phyloP scores from a whole-genome alignment of 2,797 vertebrate species.

The Arrhamphus sclerolepis region DNA sequence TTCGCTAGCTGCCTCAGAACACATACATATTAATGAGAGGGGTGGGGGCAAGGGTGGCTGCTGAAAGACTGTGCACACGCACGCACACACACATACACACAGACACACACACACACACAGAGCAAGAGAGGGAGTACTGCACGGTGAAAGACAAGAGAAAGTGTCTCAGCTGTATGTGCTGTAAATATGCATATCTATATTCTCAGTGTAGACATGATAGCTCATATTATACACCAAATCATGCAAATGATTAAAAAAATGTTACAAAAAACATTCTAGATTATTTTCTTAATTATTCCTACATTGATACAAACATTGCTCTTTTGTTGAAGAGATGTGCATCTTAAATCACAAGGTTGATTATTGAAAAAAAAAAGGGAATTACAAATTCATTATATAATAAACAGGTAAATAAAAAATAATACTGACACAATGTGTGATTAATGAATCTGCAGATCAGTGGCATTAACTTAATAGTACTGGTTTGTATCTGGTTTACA shows the following conservation, averaged over 20 bases:
- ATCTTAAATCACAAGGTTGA: conserved; percentile 34
- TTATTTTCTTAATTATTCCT: conserved; percentile 67
- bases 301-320: conserved; percentile 36
- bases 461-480: background rate
- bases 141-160: conserved; percentile 61
- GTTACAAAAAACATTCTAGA: conserved; percentile 39
- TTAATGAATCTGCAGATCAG: conserved; percentile 17
- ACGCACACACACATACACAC: conserved; percentile 55
- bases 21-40: conserved; percentile 94
- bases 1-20: conserved; percentile 86
- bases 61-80: conserved; percentile 72
- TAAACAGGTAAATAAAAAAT: conserved; percentile 18
- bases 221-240: conserved; percentile 68
- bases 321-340: conserved; percentile 40
- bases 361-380: conserved; percentile 7
- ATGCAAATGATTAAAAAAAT: conserved; percentile 56
- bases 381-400: background rate
- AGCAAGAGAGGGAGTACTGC: no score
- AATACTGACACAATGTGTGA: background rate
- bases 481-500: background rate
- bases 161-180: conserved; percentile 57
- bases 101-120: conserved; percentile 10
- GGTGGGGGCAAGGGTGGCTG: conserved; percentile 83
- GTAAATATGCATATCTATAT: conserved; percentile 78
- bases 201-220: conserved; percentile 71